These are phyloP conservation scores for Cartodere bifasciata DNA, from an alignment of 2,888 invertebrate species.

Conservation along the genomic window DNA sequence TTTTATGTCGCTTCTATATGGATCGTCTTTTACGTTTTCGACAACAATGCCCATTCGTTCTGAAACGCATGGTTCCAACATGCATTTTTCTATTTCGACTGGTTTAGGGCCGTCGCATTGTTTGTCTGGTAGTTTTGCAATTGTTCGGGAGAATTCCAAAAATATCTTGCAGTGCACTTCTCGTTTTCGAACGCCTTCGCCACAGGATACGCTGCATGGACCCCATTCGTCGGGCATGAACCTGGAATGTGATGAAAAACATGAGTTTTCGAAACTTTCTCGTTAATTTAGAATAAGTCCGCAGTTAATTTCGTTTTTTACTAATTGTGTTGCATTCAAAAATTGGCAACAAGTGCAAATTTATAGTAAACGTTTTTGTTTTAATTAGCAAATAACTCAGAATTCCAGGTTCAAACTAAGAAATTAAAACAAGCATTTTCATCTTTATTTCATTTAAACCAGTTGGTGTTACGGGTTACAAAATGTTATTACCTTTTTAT, in stretches of 20 bases:
- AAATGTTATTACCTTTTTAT: too few relatives aligned
- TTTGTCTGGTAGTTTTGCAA: constrained; percentile 75
- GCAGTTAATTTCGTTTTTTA: too few relatives aligned
- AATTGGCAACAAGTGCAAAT: too few relatives aligned
- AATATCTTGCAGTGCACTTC: constrained; percentile 92
- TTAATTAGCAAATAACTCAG: too few relatives aligned
- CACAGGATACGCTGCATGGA: constrained; percentile 75
- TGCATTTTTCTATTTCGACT: constrained; percentile 65
- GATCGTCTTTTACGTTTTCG: constrained; percentile 31
- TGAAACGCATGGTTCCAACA: constrained; percentile 60
- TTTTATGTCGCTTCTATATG: constrained; percentile 25
- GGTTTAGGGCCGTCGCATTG: constrained; percentile 83
- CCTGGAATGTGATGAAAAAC: constrained; percentile 39
- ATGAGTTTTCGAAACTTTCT: too few relatives aligned
- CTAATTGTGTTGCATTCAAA: too few relatives aligned
- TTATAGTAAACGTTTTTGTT: too few relatives aligned
- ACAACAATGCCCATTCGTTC: constrained; percentile 36
- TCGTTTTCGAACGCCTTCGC: constrained; percentile 75
- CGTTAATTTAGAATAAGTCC: too few relatives aligned
- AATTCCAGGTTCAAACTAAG: too few relatives aligned
- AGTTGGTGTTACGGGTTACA: too few relatives aligned
- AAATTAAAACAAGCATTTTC: too few relatives aligned
- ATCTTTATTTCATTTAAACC: too few relatives aligned
- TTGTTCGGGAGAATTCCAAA: constrained; percentile 79
- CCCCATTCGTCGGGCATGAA: constrained; percentile 91